Conservation (phyloP, 2,888 invertebrate genomes). For the Parnassius mnemosyne region DNA sequence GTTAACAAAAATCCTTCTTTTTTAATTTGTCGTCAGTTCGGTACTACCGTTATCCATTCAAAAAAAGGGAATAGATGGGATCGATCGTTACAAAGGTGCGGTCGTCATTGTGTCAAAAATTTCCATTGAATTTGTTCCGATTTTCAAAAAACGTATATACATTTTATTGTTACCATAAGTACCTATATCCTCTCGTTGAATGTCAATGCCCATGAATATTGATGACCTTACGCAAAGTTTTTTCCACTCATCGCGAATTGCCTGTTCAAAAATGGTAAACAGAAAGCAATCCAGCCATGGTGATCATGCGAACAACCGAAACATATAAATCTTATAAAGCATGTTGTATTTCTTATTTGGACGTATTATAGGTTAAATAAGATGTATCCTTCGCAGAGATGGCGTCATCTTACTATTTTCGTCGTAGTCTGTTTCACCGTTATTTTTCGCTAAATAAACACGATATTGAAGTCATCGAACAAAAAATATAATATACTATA, state of each 20-base stretch:
- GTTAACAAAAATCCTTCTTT: no score
- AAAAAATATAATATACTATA: no score
- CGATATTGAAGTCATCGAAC: neutral
- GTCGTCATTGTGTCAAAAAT: no score
- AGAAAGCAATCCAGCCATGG: constrained; percentile 13
- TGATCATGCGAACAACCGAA: neutral
- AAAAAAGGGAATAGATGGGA: no score
- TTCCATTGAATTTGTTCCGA: no score
- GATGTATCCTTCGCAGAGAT: constrained; percentile 19
- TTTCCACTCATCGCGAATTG: constrained; percentile 5
- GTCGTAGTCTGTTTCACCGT: constrained; percentile 18
- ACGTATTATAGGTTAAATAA: constrained; percentile 17
- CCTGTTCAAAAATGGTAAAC: constrained; percentile 17
- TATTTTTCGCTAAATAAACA: constrained; percentile 7
- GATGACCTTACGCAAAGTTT: constrained; percentile 12
- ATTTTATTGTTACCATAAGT: neutral
- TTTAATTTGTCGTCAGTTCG: no score
- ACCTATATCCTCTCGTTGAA: constrained; percentile 5
- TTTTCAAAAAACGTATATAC: no score
- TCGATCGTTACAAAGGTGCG: no score
- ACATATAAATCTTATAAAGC: constrained; percentile 8
- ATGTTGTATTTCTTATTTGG: constrained; percentile 8
- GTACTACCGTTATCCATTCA: no score
- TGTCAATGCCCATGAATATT: constrained; percentile 12
- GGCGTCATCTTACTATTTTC: constrained; percentile 25